Conservation (phyloP, 2,888 invertebrate species). For the Orthosia gracilis region DNA sequence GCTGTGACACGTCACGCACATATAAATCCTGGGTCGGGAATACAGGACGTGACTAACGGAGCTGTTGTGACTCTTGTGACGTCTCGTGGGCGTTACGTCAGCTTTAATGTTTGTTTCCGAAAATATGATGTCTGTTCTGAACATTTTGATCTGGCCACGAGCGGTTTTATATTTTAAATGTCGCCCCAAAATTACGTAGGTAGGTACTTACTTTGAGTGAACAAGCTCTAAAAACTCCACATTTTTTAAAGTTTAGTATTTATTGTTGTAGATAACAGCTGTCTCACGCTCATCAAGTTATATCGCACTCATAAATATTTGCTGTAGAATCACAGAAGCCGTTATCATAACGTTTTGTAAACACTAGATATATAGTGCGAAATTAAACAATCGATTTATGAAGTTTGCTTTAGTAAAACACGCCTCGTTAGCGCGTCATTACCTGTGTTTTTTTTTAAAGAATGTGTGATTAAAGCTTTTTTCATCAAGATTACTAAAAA, state of each 20-base stretch:
- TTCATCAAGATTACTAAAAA: conserved; percentile 1
- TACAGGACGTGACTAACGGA: conserved; percentile 50
- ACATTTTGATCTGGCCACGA: conserved; percentile 18
- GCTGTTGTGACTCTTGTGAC: conserved; percentile 20
- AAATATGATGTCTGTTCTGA: conserved; percentile 33
- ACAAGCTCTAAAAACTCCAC: neutral
- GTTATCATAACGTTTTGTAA: conserved; percentile 58
- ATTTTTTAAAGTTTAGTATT: conserved; percentile 1
- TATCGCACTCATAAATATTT: conserved; percentile 44
- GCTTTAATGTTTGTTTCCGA: conserved; percentile 16
- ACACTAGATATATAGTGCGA: conserved; percentile 40
- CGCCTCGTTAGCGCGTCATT: neutral
- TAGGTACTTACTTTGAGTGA: conserved; percentile 5
- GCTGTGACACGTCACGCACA: conserved; percentile 38
- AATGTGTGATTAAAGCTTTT: neutral
- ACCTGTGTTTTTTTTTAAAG: neutral
- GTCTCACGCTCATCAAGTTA: conserved; percentile 23
- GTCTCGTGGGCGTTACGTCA: conserved; percentile 21
- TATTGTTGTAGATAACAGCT: conserved; percentile 22
- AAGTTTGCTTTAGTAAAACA: conserved; percentile 30
- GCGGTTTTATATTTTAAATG: conserved; percentile 1
- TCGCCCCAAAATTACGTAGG: neutral
- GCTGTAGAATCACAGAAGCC: conserved; percentile 34
- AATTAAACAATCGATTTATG: conserved; percentile 23
- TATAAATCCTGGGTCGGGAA: conserved; percentile 48